phyloP scores from a whole-genome alignment of 2,113 vertebrate species.

The Pteronura brasiliensis region DNA sequence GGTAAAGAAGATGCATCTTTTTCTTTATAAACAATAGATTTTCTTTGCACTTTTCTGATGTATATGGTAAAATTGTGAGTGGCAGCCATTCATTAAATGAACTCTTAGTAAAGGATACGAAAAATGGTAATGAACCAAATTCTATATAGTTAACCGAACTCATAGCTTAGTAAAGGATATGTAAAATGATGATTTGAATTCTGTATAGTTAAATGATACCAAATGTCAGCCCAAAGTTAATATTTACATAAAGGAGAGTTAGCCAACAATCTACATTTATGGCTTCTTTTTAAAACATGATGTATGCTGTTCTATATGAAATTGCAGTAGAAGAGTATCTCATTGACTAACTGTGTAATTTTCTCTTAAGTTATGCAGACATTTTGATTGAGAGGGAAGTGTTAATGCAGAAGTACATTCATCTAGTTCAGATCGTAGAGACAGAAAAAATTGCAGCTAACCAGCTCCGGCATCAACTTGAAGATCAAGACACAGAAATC shows the following conservation, averaged over 20 bases:
- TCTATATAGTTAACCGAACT: neutral
- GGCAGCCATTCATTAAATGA: neutral
- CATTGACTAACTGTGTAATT: constrained; percentile 47
- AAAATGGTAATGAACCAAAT: neutral
- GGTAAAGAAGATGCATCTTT: neutral
- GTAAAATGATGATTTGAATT: neutral
- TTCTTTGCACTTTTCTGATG: constrained; percentile 3
- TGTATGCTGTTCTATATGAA: neutral
- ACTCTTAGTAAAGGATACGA: neutral
- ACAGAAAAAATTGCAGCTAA: constrained; percentile 89
- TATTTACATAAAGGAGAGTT: neutral
- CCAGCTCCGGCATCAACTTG: constrained; percentile 95
- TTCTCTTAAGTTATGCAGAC: constrained; percentile 85
- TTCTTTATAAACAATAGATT: constrained; percentile 8
- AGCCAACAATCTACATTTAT: neutral
- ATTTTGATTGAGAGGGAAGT: constrained; percentile 89
- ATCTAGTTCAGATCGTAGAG: constrained; percentile 89
- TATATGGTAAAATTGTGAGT: neutral
- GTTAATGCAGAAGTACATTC: constrained; percentile 91
- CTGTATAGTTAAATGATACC: neutral
- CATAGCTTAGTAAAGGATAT: neutral
- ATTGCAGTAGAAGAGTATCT: fast-evolving
- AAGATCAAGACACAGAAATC: constrained; percentile 97
- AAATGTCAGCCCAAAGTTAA: neutral
- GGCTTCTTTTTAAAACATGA: neutral